Evolutionary conservation across 2,113 vertebrate species (phyloP).

Genomic region (Antidorcas marsupialis): DNA sequence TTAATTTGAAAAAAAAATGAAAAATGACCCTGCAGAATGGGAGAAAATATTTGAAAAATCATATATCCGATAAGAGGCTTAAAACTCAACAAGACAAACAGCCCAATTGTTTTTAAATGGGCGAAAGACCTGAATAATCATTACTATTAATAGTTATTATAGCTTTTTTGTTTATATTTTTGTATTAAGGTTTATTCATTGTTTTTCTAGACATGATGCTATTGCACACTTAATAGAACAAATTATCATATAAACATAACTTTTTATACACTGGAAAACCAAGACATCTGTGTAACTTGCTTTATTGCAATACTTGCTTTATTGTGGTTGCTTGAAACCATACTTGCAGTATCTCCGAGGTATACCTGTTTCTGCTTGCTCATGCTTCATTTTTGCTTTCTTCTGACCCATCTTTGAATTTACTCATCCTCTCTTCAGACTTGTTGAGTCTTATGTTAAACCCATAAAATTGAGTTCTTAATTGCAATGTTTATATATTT

Average conservation of each 20-base stretch:
- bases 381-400: neutral
- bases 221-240: neutral
- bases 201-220: neutral
- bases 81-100: neutral
- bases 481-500: neutral
- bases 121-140: neutral
- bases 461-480: neutral
- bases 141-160: neutral
- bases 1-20: neutral
- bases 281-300: neutral
- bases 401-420: neutral
- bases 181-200: neutral
- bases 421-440: neutral
- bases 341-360: neutral
- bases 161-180: neutral
- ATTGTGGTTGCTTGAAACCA: neutral
- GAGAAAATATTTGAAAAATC: neutral
- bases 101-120: neutral
- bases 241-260: neutral
- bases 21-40: neutral
- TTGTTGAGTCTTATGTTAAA: neutral
- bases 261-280: neutral
- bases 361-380: neutral
- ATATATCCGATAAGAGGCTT: neutral
- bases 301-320: neutral